phyloP scores from a whole-genome alignment of 1,140 invertebrate genomes.

The Drosophila mojavensis region DNA sequence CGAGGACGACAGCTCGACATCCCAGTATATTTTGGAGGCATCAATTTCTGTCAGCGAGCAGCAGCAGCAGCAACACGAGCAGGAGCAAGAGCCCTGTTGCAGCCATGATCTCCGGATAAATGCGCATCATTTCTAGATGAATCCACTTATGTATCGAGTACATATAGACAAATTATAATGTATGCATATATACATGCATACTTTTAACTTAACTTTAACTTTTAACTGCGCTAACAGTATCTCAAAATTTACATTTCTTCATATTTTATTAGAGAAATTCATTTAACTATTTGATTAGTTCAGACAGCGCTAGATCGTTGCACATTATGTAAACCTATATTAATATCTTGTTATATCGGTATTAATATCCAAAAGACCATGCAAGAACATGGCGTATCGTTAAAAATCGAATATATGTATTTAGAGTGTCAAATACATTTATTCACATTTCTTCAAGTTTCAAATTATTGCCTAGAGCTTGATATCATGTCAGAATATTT shows the following conservation, averaged over 20 bases:
- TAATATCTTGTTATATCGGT: not conserved
- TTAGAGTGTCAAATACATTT: not conserved
- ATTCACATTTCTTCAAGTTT: too few relatives aligned
- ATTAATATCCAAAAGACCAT: slow-evolving; percentile 3
- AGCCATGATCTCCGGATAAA: slow-evolving; percentile 12
- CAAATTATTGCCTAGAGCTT: too few relatives aligned
- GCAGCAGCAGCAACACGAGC: not conserved
- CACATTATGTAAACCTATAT: not conserved
- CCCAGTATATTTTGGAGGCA: slow-evolving; percentile 5
- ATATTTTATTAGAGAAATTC: slow-evolving; percentile 6
- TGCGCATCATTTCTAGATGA: slow-evolving; percentile 8
- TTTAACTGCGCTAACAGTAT: not conserved
- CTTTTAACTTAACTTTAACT: too few relatives aligned
- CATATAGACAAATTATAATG: slow-evolving; percentile 3
- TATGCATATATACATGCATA: slow-evolving; percentile 1
- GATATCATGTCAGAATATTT: too few relatives aligned
- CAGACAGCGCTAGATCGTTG: slow-evolving; percentile 1
- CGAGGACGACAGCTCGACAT: slow-evolving; percentile 1
- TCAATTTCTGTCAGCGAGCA: not conserved
- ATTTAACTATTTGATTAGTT: not conserved
- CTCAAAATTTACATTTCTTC: not conserved
- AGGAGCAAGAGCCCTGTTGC: slow-evolving; percentile 30
- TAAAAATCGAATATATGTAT: not conserved
- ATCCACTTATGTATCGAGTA: slow-evolving; percentile 6
- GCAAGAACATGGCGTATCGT: slow-evolving; percentile 11